Evolutionary conservation across 2,888 invertebrate genomes (phyloP).

Genomic region (Ophion slaviceki): DNA sequence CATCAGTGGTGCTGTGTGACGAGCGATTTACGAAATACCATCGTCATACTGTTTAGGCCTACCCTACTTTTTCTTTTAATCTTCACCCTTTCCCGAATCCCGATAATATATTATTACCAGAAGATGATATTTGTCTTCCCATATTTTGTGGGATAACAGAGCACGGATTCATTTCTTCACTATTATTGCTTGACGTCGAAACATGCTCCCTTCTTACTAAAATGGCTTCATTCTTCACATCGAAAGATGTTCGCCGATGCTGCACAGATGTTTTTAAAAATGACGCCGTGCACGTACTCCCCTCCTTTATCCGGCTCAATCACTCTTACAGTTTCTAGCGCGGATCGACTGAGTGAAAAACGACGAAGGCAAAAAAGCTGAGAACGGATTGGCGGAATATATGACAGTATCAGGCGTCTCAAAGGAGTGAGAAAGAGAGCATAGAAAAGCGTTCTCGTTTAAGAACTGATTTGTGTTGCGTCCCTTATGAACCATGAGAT

Average conservation of each 20-base stretch:
- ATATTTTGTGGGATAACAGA: neutral
- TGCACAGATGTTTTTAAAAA: constrained; percentile 75
- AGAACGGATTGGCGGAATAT: constrained; percentile 36
- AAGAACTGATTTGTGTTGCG: constrained; percentile 68
- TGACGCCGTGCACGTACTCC: constrained; percentile 67
- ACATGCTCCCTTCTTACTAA: constrained; percentile 65
- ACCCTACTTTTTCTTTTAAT: neutral
- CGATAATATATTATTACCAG: neutral
- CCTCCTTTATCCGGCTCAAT: constrained; percentile 20
- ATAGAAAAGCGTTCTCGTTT: constrained; percentile 57
- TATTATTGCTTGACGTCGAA: constrained; percentile 21
- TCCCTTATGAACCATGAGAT: constrained; percentile 66
- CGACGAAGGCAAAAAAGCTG: constrained; percentile 27
- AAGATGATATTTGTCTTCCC: neutral
- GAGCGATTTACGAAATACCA: neutral
- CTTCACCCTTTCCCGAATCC: neutral
- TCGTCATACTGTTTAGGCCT: neutral
- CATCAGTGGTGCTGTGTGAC: neutral
- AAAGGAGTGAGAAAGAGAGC: constrained; percentile 46
- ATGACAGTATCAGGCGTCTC: constrained; percentile 34
- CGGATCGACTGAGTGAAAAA: constrained; percentile 27
- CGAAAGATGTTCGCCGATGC: constrained; percentile 66
- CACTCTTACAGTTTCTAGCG: neutral
- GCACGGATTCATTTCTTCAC: constrained; percentile 4
- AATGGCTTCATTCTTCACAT: constrained; percentile 65